phyloP scores from a whole-genome alignment of 2,113 vertebrate species.

The Atractosteus spatula region DNA sequence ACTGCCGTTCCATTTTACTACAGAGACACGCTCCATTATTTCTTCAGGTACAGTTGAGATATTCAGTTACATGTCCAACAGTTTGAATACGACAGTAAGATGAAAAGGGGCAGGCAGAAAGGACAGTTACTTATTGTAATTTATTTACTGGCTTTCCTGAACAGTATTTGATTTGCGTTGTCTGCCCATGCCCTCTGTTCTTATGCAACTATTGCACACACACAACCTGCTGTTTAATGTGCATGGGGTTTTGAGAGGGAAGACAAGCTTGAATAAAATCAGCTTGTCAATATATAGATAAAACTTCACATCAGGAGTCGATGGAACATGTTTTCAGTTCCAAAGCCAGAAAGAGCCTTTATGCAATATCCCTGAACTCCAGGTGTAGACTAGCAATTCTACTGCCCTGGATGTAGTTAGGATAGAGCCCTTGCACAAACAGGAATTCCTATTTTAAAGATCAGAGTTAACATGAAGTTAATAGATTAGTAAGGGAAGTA shows the following conservation, averaged over 20 bases:
- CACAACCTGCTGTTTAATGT: conserved; percentile 34
- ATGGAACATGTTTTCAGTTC: not conserved
- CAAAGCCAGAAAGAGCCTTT: not conserved
- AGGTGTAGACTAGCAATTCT: not conserved
- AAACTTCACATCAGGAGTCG: not conserved
- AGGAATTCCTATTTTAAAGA: no score
- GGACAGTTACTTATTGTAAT: conserved; percentile 78
- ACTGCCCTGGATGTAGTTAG: not conserved
- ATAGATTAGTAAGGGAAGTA: no score
- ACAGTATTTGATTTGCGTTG: conserved; percentile 60
- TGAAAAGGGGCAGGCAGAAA: conserved; percentile 79
- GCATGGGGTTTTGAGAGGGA: not conserved
- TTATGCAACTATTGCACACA: conserved; percentile 14
- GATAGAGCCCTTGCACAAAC: not conserved
- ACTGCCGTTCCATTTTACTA: conserved; percentile 98
- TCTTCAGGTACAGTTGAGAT: conserved; percentile 98
- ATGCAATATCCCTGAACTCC: not conserved
- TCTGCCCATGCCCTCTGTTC: conserved; percentile 40
- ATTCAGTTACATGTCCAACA: conserved; percentile 86
- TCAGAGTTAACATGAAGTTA: no score
- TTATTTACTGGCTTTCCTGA: conserved; percentile 80
- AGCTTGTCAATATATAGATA: not conserved
- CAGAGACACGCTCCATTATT: conserved; percentile 99
- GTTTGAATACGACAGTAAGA: conserved; percentile 83
- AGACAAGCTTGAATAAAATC: conserved; percentile 1